Evolutionary conservation across 2,113 vertebrate species (phyloP), one percentile per base, ranked within the genome.

Genomic region (Dicentrarchus labrax): DNA sequence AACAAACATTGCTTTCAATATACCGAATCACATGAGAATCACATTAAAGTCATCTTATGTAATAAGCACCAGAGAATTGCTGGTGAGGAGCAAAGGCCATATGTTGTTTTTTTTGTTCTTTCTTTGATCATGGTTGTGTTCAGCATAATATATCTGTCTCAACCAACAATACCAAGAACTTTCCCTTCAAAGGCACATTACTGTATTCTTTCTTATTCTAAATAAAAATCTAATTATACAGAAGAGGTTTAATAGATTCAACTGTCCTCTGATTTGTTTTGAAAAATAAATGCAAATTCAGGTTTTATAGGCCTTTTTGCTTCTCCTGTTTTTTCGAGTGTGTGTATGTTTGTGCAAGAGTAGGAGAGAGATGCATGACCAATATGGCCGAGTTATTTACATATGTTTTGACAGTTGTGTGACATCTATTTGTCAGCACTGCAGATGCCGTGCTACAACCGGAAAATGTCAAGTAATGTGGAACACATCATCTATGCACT

Each of bases 31-130:
- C 60, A 79, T 54, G 12, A 62, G 21, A 57, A 57, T 48, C 12
- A 19, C 74, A 59, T 83, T 82, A 59, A 80, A 68, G 41, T 53
- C n/a, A n/a, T 47, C n/a, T 80, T 56, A 70, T 57, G 56, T 67
- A 53, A 75, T 17, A n/a, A 47, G 22, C 48, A 62, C 47, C 43
- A 12, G 43, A 76, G 66, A 50, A 24, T 17, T 39, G 45, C 71
- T 65, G 38, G 6, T 21, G 64, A 65, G 19, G 39, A 68, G 21
- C 43, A 47, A 78, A 76, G 17, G 62, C 22, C 54, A 8, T 43
- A 16, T 53, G 41, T 65, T 21, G 10, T 36, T 38, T 60, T 41
- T 41, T 21, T 5, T 56, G 5, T 76, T 78, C 48, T 41, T 19
- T 36, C 36, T 88, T 61, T 62, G 24, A 76, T 67, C 53, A 19